phyloP scores from a whole-genome alignment of 2,113 vertebrate genomes.

The human region GRCh38 chr12:107563001-107563500 shows the following conservation, averaged over 20 bases:
- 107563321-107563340: background rate
- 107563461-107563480: background rate
- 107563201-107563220: background rate
- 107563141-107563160: background rate
- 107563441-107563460: background rate
- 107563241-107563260: background rate
- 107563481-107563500: background rate
- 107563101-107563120: slow-evolving; percentile 49
- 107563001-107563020: background rate
- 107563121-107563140: slow-evolving; percentile 33
- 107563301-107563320: background rate
- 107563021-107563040: background rate
- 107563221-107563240: background rate
- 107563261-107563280: background rate
- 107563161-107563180: background rate
- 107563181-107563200: slow-evolving; percentile 30
- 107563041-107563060: background rate
- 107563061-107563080: background rate
- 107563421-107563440: background rate
- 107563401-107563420: background rate
- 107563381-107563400: background rate
- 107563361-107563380: background rate
- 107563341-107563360: background rate
- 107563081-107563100: slow-evolving; percentile 46
- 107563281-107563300: background rate